phyloP scores from a whole-genome alignment of 2,797 vertebrate genomes.

The Galaxias olidus region DNA sequence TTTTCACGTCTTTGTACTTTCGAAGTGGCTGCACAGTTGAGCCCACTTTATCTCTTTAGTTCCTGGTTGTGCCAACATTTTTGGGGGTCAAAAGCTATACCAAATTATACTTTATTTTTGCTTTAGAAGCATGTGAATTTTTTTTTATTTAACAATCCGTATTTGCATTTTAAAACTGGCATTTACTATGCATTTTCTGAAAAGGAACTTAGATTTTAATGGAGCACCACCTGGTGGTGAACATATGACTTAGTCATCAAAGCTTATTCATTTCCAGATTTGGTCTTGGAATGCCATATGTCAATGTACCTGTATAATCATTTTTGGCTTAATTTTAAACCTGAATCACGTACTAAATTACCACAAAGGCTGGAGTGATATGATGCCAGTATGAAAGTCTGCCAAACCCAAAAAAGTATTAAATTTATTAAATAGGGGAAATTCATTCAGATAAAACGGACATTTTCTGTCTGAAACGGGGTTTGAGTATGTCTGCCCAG shows the following conservation, averaged over 20 bases:
- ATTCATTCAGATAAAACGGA: constrained; percentile 60
- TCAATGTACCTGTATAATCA: too few relatives aligned
- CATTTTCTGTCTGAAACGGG: constrained; percentile 54
- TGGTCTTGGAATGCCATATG: constrained; percentile 3
- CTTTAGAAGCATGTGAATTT: too few relatives aligned
- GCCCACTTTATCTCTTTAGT: too few relatives aligned
- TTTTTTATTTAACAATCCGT: too few relatives aligned
- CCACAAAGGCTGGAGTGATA: constrained; percentile 18
- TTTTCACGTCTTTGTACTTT: too few relatives aligned
- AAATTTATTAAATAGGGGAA: constrained; percentile 43
- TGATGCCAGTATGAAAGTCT: constrained; percentile 25
- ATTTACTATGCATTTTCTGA: too few relatives aligned
- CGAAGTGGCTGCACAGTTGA: too few relatives aligned
- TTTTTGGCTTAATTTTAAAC: constrained; percentile 12
- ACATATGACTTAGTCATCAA: constrained; percentile 10
- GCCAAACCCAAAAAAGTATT: constrained; percentile 38
- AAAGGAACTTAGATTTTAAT: neutral
- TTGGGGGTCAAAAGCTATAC: too few relatives aligned
- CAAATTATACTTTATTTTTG: too few relatives aligned
- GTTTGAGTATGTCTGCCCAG: constrained; percentile 57
- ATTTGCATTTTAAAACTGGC: too few relatives aligned
- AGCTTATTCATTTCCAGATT: neutral
- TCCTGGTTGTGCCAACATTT: too few relatives aligned
- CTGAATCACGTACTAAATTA: constrained; percentile 26
- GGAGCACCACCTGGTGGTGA: constrained; percentile 49